A percentile compares a stretch with the other conserved stretches of the same genome.
Conservation (phyloP, 2,888 invertebrate genomes). For the Idaea biselata region DNA sequence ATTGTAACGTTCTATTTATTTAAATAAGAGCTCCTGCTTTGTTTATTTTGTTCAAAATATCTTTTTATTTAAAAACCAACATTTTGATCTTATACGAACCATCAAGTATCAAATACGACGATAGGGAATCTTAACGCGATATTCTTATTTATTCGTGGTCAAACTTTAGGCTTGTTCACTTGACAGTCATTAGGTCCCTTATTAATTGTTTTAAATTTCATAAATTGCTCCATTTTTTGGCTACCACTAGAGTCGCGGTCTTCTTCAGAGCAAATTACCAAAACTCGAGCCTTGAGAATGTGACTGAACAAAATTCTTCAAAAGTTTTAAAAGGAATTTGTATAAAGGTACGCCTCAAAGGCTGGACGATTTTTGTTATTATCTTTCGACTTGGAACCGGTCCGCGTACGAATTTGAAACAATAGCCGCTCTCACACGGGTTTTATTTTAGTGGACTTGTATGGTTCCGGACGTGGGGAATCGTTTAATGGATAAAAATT, state of each 20-base stretch:
- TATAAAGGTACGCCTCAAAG: slow-evolving; percentile 39
- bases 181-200: not conserved
- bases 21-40: not conserved
- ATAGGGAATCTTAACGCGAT: no score
- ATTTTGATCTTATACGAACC: not conserved
- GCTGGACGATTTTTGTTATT: slow-evolving; percentile 60
- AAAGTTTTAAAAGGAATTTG: slow-evolving; percentile 43
- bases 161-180: not conserved
- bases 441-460: slow-evolving; percentile 22
- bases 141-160: not conserved
- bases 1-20: not conserved
- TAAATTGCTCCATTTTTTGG: not conserved
- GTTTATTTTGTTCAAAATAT: no score
- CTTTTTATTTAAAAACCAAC: no score
- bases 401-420: slow-evolving; percentile 70
- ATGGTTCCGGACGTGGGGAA: slow-evolving; percentile 12
- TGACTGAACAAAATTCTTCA: slow-evolving; percentile 24
- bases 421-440: slow-evolving; percentile 48
- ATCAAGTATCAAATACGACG: not conserved
- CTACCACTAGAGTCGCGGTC: not conserved
- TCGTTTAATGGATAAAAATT: not conserved
- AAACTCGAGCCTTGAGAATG: slow-evolving; percentile 11
- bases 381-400: slow-evolving; percentile 73
- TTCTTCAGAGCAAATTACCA: not conserved
- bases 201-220: not conserved